These are phyloP conservation scores for Gila orcuttii DNA, from an alignment of 2,113 vertebrate genomes.

Conservation along the genomic window DNA sequence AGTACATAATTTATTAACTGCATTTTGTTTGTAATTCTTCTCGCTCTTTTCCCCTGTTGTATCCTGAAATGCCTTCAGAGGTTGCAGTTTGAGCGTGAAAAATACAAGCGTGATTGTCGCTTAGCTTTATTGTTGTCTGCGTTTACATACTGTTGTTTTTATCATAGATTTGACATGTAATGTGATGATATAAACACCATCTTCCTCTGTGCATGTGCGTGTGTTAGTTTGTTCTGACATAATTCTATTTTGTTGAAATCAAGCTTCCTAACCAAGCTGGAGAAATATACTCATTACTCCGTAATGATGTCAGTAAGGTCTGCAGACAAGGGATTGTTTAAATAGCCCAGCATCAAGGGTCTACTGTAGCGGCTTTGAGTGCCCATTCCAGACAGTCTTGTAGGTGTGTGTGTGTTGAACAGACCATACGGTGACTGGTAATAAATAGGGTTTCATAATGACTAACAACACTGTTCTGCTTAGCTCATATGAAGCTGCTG, in stretches of 20 bases:
- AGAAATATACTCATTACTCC: slow-evolving; percentile 20
- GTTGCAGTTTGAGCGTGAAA: not conserved
- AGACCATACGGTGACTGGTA: slow-evolving; percentile 28
- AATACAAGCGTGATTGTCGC: not conserved
- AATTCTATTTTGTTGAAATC: slow-evolving; percentile 21
- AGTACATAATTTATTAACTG: slow-evolving; percentile 35
- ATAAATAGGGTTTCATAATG: slow-evolving; percentile 51
- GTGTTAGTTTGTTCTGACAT: not conserved
- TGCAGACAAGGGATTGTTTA: slow-evolving; percentile 6
- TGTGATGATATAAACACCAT: not conserved
- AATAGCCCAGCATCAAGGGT: not conserved
- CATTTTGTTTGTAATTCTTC: slow-evolving; percentile 10
- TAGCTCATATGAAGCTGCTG: slow-evolving; percentile 34
- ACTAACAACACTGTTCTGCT: slow-evolving; percentile 49
- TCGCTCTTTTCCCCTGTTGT: not conserved
- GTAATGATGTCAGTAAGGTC: slow-evolving; percentile 17
- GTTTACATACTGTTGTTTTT: not conserved
- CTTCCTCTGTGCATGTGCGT: not conserved
- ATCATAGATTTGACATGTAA: not conserved
- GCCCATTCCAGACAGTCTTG: slow-evolving; percentile 30
- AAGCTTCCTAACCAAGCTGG: slow-evolving; percentile 1
- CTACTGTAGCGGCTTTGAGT: not conserved
- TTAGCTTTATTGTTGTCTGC: slow-evolving; percentile 10
- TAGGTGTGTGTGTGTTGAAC: slow-evolving; percentile 12
- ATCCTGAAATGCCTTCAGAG: not conserved